A percentile compares a stretch with the other conserved stretches of the same genome.
Conservation (phyloP, 2,113 vertebrate species). For the Otis tarda region DNA sequence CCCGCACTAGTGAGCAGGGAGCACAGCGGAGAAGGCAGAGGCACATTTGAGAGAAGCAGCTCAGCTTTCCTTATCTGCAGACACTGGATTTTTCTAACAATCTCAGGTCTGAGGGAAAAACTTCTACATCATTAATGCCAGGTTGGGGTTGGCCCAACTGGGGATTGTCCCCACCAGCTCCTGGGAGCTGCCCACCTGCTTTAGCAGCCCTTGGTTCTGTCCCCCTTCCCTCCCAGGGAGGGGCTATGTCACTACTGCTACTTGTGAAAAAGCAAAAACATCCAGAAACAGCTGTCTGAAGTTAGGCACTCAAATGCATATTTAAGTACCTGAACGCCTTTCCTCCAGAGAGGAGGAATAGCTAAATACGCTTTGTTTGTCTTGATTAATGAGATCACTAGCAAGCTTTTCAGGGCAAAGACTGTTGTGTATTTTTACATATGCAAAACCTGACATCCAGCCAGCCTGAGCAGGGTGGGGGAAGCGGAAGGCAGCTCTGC, state of each 20-base stretch:
- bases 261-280: not conserved
- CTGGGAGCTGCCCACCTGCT: not conserved
- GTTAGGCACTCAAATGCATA: constrained; percentile 48
- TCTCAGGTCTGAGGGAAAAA: not conserved
- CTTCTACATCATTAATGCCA: not conserved
- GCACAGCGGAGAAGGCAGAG: not conserved
- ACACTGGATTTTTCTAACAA: not conserved
- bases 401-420: constrained; percentile 62
- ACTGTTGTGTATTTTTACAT: constrained; percentile 46
- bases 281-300: constrained; percentile 37
- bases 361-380: constrained; percentile 56
- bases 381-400: constrained; percentile 68
- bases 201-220: not conserved
- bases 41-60: not conserved
- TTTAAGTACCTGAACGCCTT: constrained; percentile 36
- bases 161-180: not conserved
- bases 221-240: not conserved
- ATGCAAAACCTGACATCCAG: constrained; percentile 52
- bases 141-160: not conserved
- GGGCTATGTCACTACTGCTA: not conserved
- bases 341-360: constrained; percentile 36
- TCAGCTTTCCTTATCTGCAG: not conserved
- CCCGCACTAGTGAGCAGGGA: not conserved
- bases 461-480: constrained; percentile 37
- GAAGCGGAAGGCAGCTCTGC: not conserved